A percentile compares a stretch with the other conserved stretches of the same genome.
Evolutionary conservation across 2,797 vertebrate species (phyloP).

Genomic region (Alectoris magna): DNA sequence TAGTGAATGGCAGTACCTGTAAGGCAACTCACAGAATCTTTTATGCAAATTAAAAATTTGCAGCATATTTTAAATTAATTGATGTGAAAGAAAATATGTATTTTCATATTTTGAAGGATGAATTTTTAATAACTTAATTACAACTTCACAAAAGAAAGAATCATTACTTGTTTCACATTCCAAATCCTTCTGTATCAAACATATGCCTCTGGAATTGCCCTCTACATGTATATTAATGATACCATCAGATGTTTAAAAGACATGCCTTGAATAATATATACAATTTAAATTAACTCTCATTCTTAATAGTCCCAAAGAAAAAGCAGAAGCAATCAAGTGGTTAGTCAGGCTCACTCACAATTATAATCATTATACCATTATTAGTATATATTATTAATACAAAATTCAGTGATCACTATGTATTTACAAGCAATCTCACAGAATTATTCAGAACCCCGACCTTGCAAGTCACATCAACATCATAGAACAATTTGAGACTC

Average conservation of each 20-base stretch:
- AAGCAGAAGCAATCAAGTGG: constrained; percentile 45
- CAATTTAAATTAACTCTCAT: constrained; percentile 65
- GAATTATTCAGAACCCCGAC: background rate
- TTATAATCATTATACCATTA: constrained; percentile 35
- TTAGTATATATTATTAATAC: constrained; percentile 59
- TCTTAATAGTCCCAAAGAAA: constrained; percentile 54
- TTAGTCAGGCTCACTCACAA: constrained; percentile 47
- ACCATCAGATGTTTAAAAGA: constrained; percentile 53
- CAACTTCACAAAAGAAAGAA: constrained; percentile 48
- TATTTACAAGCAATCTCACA: constrained; percentile 33
- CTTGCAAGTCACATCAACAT: background rate
- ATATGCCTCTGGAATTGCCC: constrained; percentile 51
- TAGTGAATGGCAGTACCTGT: background rate
- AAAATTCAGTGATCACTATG: constrained; percentile 1
- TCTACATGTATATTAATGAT: constrained; percentile 53
- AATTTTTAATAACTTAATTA: constrained; percentile 69
- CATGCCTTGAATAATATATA: constrained; percentile 65
- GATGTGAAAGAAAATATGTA: background rate
- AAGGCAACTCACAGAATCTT: background rate
- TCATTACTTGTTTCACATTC: constrained; percentile 40
- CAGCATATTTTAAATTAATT: constrained; percentile 35
- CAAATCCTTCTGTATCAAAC: constrained; percentile 26
- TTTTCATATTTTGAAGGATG: constrained; percentile 52
- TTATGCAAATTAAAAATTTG: background rate
- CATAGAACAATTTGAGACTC: constrained; percentile 5